Conservation (phyloP, 2,888 invertebrate species). For the Caenorhabditis imperialis region DNA sequence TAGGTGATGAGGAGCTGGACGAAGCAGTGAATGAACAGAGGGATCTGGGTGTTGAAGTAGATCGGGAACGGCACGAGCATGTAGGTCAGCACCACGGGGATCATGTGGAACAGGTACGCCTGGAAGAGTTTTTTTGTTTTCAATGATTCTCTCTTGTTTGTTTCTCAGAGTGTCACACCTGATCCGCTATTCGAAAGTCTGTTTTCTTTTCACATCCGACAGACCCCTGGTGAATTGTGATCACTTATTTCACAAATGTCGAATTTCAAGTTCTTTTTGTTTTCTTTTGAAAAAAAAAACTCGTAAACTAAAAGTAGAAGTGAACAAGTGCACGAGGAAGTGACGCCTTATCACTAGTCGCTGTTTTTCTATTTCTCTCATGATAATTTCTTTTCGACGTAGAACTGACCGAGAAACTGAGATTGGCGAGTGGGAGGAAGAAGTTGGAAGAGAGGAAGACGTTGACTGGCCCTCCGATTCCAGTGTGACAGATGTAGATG, state of each 20-base stretch:
- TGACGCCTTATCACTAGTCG: conserved; percentile 10
- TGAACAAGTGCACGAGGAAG: conserved; percentile 9
- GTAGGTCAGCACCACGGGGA: conserved; percentile 78
- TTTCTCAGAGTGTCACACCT: too few relatives aligned
- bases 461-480: conserved; percentile 76
- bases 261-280: not conserved
- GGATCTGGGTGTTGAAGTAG: conserved; percentile 67
- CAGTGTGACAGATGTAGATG: conserved; percentile 78
- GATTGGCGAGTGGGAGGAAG: conserved; percentile 76
- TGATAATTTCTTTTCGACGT: too few relatives aligned
- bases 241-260: not conserved
- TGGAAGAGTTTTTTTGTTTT: conserved; percentile 23
- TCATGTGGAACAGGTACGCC: conserved; percentile 78
- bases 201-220: conserved; percentile 5
- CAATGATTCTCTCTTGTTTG: too few relatives aligned
- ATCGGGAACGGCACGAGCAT: conserved; percentile 76
- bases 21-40: conserved; percentile 73
- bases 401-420: conserved; percentile 75
- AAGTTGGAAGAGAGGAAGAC: conserved; percentile 68
- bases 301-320: too few relatives aligned
- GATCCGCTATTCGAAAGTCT: too few relatives aligned
- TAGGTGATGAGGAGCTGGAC: conserved; percentile 74
- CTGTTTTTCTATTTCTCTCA: too few relatives aligned
- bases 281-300: not conserved
- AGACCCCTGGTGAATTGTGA: not conserved